phyloP scores from a whole-genome alignment of 2,113 vertebrate species.

The Galbula dea region DNA sequence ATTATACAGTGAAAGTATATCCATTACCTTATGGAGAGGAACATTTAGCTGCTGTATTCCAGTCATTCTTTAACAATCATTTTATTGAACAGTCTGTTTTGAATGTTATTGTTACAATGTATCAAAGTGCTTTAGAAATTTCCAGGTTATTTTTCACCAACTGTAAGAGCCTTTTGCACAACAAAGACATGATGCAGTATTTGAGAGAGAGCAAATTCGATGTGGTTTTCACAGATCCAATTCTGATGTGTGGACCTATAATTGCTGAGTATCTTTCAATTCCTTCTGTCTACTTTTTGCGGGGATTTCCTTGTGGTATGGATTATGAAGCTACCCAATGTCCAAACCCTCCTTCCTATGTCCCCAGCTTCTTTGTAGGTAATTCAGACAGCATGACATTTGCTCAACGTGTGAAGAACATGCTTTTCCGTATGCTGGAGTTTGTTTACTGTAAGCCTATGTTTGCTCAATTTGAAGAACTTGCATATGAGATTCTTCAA shows the following conservation, averaged over 20 bases:
- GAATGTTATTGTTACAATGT: neutral
- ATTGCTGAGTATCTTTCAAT: constrained; percentile 75
- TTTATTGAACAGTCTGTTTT: neutral
- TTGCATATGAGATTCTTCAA: constrained; percentile 67
- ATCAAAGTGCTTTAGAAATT: neutral
- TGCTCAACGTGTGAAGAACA: constrained; percentile 76
- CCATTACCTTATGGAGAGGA: constrained; percentile 60
- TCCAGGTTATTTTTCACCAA: neutral
- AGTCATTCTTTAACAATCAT: neutral
- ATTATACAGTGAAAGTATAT: constrained; percentile 69
- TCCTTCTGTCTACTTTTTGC: constrained; percentile 79
- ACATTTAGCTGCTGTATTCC: neutral
- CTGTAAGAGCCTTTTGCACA: constrained; percentile 70
- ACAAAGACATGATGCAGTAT: constrained; percentile 56
- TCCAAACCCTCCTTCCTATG: constrained; percentile 78
- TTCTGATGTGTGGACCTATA: constrained; percentile 77
- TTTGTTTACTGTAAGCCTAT: constrained; percentile 7
- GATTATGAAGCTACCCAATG: constrained; percentile 73
- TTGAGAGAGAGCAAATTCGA: constrained; percentile 69
- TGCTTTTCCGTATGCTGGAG: constrained; percentile 43
- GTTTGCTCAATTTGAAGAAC: constrained; percentile 41
- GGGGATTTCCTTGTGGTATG: constrained; percentile 70
- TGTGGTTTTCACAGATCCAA: constrained; percentile 76
- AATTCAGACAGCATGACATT: constrained; percentile 80
- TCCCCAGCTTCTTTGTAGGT: constrained; percentile 65